phyloP scores from a whole-genome alignment of 1,140 invertebrate genomes.

The Aleiodes sp. region DNA sequence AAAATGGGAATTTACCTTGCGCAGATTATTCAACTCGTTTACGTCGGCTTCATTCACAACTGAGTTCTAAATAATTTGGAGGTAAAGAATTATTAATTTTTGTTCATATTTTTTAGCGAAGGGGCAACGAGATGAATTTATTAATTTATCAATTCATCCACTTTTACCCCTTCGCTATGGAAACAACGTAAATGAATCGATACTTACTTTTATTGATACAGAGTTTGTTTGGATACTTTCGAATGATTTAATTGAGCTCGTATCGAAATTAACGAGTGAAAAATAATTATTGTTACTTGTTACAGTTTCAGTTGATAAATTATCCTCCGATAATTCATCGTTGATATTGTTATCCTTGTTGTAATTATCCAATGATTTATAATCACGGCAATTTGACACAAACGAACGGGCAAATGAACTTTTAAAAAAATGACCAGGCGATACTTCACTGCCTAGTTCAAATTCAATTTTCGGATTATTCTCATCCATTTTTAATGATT shows the following conservation, averaged over 20 bases:
- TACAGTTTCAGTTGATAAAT: conserved; percentile 12
- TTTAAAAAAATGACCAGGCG: conserved; percentile 61
- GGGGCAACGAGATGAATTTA: too few relatives aligned
- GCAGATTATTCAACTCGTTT: conserved; percentile 48
- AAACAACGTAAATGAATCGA: conserved; percentile 14
- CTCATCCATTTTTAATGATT: conserved; percentile 44
- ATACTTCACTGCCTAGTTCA: conserved; percentile 60
- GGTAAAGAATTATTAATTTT: neutral
- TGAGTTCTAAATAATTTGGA: conserved; percentile 29
- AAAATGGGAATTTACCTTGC: conserved; percentile 44
- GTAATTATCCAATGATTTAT: conserved; percentile 60
- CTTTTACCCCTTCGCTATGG: neutral
- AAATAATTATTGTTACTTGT: conserved; percentile 51
- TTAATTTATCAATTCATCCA: too few relatives aligned
- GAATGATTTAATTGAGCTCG: neutral
- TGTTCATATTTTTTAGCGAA: too few relatives aligned
- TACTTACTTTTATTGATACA: neutral
- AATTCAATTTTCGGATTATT: conserved; percentile 53
- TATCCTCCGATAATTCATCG: conserved; percentile 41
- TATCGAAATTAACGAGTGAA: conserved; percentile 53
- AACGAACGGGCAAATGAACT: conserved; percentile 64
- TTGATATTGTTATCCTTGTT: conserved; percentile 47
- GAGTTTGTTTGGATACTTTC: neutral
- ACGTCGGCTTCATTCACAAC: conserved; percentile 27
- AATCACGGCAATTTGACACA: conserved; percentile 51